phyloP scores from a whole-genome alignment of 2,797 vertebrate genomes.

The Varecia variegata region DNA sequence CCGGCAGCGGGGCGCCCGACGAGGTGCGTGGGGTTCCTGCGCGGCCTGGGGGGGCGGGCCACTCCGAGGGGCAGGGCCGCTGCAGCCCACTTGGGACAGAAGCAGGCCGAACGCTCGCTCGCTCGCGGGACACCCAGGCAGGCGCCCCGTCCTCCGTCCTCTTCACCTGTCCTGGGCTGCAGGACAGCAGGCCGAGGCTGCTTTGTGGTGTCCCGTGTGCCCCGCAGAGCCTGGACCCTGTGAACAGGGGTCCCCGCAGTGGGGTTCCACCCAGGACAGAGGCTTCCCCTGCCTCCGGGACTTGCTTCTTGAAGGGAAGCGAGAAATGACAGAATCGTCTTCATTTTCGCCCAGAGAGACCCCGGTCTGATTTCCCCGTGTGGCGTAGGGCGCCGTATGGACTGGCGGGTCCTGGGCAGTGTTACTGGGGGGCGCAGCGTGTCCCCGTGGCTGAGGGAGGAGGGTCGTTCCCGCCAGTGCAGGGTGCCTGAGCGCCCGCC shows the following conservation, averaged over 20 bases:
- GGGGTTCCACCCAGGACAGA: no score
- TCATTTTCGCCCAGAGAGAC: fast-evolving
- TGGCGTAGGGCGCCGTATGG: fast-evolving
- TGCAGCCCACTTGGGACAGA: no score
- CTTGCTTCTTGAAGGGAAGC: fast-evolving
- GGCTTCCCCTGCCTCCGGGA: fast-evolving
- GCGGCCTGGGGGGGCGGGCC: fast-evolving
- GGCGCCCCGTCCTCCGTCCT: fast-evolving
- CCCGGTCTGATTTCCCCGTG: fast-evolving
- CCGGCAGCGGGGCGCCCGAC: constrained; percentile 95
- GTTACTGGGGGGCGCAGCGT: background rate
- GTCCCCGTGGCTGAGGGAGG: background rate
- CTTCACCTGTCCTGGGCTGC: fast-evolving
- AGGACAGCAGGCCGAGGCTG: background rate
- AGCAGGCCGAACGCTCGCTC: fast-evolving
- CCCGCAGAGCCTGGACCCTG: background rate
- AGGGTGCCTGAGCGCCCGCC: fast-evolving
- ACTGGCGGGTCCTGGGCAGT: background rate
- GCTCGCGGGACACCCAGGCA: fast-evolving
- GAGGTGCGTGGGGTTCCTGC: constrained; percentile 85
- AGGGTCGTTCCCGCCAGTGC: no score
- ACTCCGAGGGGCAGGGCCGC: fast-evolving
- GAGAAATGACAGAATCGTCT: fast-evolving
- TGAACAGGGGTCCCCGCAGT: background rate
- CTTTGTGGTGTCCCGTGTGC: fast-evolving